phyloP scores from a whole-genome alignment of 2,113 vertebrate genomes.

The Macquaria australasica region DNA sequence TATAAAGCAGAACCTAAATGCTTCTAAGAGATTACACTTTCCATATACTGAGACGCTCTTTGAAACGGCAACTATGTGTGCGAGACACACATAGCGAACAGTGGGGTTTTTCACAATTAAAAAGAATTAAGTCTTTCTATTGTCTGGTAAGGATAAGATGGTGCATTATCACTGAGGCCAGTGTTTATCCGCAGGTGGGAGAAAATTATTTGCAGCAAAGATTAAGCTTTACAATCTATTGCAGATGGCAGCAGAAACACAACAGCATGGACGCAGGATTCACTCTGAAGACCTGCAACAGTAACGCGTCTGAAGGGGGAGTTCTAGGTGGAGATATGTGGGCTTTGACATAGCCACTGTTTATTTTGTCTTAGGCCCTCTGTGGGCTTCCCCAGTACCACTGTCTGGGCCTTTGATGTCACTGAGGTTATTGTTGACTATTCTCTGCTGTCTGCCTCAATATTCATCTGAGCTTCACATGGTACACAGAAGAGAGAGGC shows the following conservation, averaged over 20 bases:
- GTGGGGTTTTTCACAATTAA: slow-evolving; percentile 79
- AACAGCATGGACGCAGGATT: slow-evolving; percentile 58
- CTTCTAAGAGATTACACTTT: slow-evolving; percentile 54
- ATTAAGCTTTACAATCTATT: slow-evolving; percentile 69
- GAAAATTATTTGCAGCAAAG: slow-evolving; percentile 76
- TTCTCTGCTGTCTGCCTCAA: slow-evolving; percentile 76
- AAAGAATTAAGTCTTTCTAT: slow-evolving; percentile 71
- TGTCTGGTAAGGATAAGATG: slow-evolving; percentile 76
- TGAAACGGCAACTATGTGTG: slow-evolving; percentile 58
- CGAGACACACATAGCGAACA: slow-evolving; percentile 64
- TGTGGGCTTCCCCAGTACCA: slow-evolving; percentile 75
- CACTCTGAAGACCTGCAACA: slow-evolving; percentile 60
- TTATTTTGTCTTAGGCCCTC: slow-evolving; percentile 78
- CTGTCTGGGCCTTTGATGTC: slow-evolving; percentile 83
- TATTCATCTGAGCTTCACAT: slow-evolving; percentile 73
- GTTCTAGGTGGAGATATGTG: slow-evolving; percentile 56
- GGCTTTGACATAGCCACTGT: slow-evolving; percentile 68
- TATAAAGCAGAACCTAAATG: slow-evolving; percentile 50
- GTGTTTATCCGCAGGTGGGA: slow-evolving; percentile 68
- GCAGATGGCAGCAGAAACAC: slow-evolving; percentile 65
- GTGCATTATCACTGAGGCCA: slow-evolving; percentile 71
- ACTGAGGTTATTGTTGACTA: slow-evolving; percentile 84
- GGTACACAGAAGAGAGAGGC: slow-evolving; percentile 58
- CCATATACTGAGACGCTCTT: slow-evolving; percentile 56
- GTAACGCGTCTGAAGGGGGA: slow-evolving; percentile 42